Evolutionary conservation across 1,140 invertebrate genomes (phyloP).

Genomic region (Pogonomyrmex barbatus): DNA sequence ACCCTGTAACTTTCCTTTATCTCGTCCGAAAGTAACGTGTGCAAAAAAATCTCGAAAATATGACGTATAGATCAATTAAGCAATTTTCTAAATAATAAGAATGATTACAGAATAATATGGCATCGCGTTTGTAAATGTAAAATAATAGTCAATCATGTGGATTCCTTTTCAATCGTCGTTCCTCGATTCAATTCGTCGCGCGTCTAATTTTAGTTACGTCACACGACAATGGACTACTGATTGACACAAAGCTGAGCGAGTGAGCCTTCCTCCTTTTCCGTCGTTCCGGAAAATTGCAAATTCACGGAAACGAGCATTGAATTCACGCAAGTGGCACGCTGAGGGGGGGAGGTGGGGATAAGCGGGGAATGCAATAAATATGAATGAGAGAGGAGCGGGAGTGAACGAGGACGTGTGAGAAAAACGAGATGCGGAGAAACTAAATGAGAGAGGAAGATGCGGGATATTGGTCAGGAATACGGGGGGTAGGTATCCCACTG

Average conservation of each 20-base stretch:
- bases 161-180: neutral
- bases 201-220: conserved; percentile 8
- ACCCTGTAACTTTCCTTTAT: neutral
- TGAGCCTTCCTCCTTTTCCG: neutral
- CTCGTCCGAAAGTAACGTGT: neutral
- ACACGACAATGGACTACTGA: neutral
- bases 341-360: too few relatives aligned
- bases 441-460: conserved; percentile 12
- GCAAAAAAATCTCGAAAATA: too few relatives aligned
- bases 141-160: too few relatives aligned
- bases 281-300: neutral
- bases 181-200: neutral
- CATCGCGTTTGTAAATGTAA: too few relatives aligned
- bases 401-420: conserved; percentile 28
- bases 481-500: neutral
- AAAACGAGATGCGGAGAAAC: neutral
- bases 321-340: neutral
- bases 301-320: conserved; percentile 17
- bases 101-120: too few relatives aligned
- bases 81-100: too few relatives aligned
- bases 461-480: conserved; percentile 30
- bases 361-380: conserved; percentile 43
- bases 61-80: too few relatives aligned
- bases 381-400: conserved; percentile 41
- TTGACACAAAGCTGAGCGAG: neutral